Percentiles rank a stretch among this genome's conserved stretches.
These are phyloP conservation scores for Kryptolebias marmoratus DNA, from an alignment of 2,113 vertebrate genomes.

Conservation along the genomic window DNA sequence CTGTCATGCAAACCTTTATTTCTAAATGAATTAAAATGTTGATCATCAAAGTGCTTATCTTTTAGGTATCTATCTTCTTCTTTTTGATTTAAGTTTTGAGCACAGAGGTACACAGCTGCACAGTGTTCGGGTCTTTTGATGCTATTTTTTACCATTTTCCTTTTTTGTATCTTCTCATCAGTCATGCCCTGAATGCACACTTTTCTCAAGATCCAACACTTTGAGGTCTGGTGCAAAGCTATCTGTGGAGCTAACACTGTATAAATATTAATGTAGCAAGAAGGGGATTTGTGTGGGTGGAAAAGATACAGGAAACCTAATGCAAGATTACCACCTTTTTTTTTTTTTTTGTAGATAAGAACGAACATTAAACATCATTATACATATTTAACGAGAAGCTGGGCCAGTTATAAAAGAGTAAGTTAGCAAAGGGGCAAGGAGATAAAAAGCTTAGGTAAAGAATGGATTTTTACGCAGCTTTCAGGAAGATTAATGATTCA, in stretches of 20 bases:
- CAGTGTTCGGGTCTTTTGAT: no score
- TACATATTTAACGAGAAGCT: slow-evolving; percentile 22
- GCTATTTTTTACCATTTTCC: neutral
- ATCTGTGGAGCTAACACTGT: neutral
- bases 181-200: slow-evolving; percentile 5
- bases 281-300: neutral
- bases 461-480: slow-evolving; percentile 52
- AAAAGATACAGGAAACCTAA: neutral
- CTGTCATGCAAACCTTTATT: no score
- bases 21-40: no score
- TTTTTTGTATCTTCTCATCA: slow-evolving; percentile 9
- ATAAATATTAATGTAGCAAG: neutral
- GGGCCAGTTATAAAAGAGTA: slow-evolving; percentile 7
- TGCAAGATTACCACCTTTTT: slow-evolving; percentile 5
- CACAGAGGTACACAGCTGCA: neutral
- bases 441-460: slow-evolving; percentile 45
- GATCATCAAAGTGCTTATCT: no score
- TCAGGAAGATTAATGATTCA: slow-evolving; percentile 41
- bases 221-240: neutral
- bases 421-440: slow-evolving; percentile 18
- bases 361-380: slow-evolving; percentile 17
- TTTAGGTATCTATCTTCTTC: no score
- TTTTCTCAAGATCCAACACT: slow-evolving; percentile 3
- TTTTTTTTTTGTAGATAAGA: slow-evolving; percentile 16
- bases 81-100: neutral